A percentile compares a stretch with the other conserved stretches of the same genome.
Evolutionary conservation across 2,113 vertebrate genomes (phyloP).

Genomic region (Orycteropus afer): DNA sequence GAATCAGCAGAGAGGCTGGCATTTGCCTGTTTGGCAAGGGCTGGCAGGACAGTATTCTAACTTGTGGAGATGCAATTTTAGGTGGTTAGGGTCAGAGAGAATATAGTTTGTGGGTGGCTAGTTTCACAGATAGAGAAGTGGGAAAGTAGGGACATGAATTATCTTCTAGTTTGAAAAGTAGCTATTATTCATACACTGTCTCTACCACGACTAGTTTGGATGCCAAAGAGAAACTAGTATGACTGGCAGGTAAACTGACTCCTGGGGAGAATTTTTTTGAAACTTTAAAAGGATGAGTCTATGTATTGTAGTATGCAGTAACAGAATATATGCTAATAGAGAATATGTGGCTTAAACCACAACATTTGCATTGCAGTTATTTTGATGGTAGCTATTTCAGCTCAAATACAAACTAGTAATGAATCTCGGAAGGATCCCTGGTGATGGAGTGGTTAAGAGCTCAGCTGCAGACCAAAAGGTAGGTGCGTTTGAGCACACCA

Average conservation of each 20-base stretch:
- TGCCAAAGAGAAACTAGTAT: neutral
- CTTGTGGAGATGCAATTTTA: neutral
- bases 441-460: neutral
- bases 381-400: neutral
- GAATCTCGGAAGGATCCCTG: neutral
- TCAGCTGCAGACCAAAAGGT: neutral
- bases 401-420: neutral
- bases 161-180: neutral
- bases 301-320: neutral
- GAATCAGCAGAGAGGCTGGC: neutral
- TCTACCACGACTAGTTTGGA: neutral
- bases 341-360: neutral
- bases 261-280: neutral
- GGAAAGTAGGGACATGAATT: neutral
- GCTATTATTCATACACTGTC: neutral
- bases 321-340: neutral
- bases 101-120: neutral
- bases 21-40: no score
- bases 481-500: neutral
- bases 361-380: slow-evolving; percentile 5
- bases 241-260: neutral
- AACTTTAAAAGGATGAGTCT: neutral
- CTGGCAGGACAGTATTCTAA: neutral
- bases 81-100: neutral
- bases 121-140: neutral